Percentiles rank a stretch among this genome's conserved stretches.
phyloP scores from a whole-genome alignment of 1,140 invertebrate genomes.

The Pseudomyrmex flavicornis region DNA sequence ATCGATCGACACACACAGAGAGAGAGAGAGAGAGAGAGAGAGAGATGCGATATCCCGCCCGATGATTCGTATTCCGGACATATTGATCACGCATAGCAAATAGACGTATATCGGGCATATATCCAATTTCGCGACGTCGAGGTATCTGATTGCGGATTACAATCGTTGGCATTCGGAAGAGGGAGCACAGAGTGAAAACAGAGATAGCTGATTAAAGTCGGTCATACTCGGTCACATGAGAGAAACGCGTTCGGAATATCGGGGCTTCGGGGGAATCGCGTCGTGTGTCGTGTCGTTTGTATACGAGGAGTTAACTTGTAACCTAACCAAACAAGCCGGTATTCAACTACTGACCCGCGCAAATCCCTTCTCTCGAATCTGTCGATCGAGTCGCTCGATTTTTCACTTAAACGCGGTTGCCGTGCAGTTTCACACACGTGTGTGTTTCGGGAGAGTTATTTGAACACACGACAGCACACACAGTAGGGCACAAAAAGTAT shows the following conservation, averaged over 20 bases:
- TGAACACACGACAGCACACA: not conserved
- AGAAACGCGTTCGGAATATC: not conserved
- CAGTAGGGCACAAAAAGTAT: too few species aligned
- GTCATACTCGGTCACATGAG: slow-evolving; percentile 5
- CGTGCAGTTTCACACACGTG: too few species aligned
- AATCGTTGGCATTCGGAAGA: slow-evolving; percentile 38
- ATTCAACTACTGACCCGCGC: slow-evolving; percentile 34
- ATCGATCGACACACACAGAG: slow-evolving; percentile 33
- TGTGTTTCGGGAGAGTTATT: not conserved
- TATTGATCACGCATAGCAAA: slow-evolving; percentile 60
- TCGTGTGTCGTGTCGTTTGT: not conserved
- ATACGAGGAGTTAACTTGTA: slow-evolving; percentile 24
- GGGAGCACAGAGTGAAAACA: slow-evolving; percentile 24
- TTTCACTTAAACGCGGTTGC: not conserved
- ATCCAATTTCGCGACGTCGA: slow-evolving; percentile 41
- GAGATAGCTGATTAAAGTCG: slow-evolving; percentile 38
- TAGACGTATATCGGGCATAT: slow-evolving; percentile 39
- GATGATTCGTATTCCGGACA: slow-evolving; percentile 37
- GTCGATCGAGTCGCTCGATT: slow-evolving; percentile 1
- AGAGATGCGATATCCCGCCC: not conserved
- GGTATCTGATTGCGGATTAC: slow-evolving; percentile 40
- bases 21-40: not conserved
- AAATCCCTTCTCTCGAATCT: not conserved
- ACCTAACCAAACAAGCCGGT: slow-evolving; percentile 21
- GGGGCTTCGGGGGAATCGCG: not conserved